phyloP scores from a whole-genome alignment of 2,113 vertebrate species.

The Myanophis thanlyinensis region DNA sequence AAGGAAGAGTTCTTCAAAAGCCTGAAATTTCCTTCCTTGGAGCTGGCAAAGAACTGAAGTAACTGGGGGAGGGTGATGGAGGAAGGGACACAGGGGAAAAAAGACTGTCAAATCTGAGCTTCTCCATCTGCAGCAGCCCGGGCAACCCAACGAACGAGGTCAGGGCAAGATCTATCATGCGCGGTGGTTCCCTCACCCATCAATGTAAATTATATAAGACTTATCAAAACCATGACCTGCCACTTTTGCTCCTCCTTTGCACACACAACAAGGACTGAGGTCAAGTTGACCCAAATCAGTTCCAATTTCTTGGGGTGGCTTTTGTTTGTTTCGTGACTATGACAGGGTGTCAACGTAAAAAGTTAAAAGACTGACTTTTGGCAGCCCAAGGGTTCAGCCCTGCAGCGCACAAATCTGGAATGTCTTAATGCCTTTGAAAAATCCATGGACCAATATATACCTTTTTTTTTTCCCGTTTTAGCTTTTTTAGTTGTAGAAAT shows the following conservation, averaged over 20 bases:
- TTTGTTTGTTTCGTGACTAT: background rate
- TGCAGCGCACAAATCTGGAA: background rate
- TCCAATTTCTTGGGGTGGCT: background rate
- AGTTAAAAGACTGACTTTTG: background rate
- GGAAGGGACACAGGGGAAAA: too few relatives aligned
- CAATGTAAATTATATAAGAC: background rate
- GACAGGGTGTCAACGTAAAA: background rate
- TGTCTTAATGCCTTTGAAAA: background rate
- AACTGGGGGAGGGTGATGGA: background rate
- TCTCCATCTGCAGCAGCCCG: background rate
- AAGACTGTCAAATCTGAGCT: background rate
- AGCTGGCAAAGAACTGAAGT: background rate
- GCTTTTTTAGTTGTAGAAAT: background rate
- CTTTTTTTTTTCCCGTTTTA: background rate
- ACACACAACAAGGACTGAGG: background rate
- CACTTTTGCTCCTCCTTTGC: background rate
- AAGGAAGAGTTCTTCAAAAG: background rate
- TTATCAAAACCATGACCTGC: too few relatives aligned
- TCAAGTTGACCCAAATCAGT: background rate
- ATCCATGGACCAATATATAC: too few relatives aligned
- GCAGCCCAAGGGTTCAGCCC: too few relatives aligned
- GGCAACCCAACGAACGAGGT: background rate
- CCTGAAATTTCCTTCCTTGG: background rate
- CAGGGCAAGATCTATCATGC: background rate
- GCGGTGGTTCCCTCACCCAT: background rate